These are phyloP conservation scores for Paguma larvata DNA, from an alignment of 2,797 vertebrate species.

Conservation along the genomic window DNA sequence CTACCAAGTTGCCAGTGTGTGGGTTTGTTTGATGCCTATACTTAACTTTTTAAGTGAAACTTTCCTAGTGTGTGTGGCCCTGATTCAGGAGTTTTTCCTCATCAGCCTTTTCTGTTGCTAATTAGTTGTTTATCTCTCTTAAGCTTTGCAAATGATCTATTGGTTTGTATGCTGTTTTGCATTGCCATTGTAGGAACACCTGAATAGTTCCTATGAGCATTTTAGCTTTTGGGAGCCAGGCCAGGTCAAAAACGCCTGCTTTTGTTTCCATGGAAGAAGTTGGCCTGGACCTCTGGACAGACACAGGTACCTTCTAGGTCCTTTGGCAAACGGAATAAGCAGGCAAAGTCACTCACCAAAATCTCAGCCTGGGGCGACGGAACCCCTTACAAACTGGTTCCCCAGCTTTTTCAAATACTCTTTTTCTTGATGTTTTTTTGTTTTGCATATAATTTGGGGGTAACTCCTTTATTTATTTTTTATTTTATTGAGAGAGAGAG, in stretches of 20 bases:
- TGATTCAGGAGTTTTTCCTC: background rate
- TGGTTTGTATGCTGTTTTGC: background rate
- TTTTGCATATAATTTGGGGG: slow-evolving; percentile 14
- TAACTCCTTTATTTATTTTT: too few species aligned
- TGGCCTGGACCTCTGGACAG: background rate
- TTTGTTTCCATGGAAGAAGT: background rate
- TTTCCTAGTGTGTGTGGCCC: background rate
- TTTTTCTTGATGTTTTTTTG: slow-evolving; percentile 1
- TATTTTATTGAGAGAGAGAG: too few species aligned
- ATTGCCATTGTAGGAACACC: background rate
- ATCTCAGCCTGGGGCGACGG: background rate
- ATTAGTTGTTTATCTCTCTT: background rate
- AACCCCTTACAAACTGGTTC: background rate
- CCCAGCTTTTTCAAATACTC: background rate
- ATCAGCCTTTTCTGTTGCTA: background rate
- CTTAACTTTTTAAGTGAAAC: slow-evolving; percentile 20
- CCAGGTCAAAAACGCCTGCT: background rate
- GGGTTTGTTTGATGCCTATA: background rate
- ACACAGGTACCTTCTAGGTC: background rate
- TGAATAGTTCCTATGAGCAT: background rate
- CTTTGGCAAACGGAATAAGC: background rate
- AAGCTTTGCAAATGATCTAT: background rate
- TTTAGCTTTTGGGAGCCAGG: background rate
- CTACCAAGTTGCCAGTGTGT: slow-evolving; percentile 10
- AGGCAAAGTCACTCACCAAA: background rate